These are phyloP conservation scores for Tinamus guttatus DNA, from an alignment of 2,113 vertebrate species.

Conservation along the genomic window DNA sequence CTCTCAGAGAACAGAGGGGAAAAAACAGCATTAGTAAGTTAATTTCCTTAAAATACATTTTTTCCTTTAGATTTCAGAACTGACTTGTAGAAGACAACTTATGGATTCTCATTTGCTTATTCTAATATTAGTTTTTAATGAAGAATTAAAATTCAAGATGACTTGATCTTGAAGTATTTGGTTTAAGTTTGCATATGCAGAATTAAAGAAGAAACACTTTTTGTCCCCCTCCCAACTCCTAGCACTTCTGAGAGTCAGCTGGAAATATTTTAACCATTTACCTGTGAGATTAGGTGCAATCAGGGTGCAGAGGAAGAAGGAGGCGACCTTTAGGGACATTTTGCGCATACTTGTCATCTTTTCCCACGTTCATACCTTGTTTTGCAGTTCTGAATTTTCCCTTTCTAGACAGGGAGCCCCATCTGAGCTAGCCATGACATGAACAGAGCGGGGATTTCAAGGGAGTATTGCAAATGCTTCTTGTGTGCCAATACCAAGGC, in stretches of 20 bases:
- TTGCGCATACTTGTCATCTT: background rate
- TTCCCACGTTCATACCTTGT: background rate
- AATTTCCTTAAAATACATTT: background rate
- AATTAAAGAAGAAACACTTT: background rate
- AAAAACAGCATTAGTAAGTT: background rate
- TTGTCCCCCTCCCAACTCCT: background rate
- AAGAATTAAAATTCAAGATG: background rate
- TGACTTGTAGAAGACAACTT: background rate
- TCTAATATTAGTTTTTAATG: background rate
- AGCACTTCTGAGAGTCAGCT: rapidly evolving
- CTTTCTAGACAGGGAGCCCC: background rate
- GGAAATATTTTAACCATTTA: background rate
- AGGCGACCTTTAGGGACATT: conserved; percentile 3
- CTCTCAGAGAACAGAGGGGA: background rate
- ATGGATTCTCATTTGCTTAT: background rate
- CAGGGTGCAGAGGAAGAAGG: background rate
- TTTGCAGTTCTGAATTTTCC: background rate
- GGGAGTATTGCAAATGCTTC: rapidly evolving
- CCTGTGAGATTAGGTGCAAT: conserved; percentile 23
- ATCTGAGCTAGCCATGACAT: background rate
- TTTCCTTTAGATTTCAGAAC: background rate
- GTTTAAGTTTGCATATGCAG: background rate
- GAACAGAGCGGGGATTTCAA: rapidly evolving
- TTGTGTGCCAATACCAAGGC: background rate
- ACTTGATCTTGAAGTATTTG: background rate